phyloP scores from a whole-genome alignment of 2,797 vertebrate species.

The Danio jaintianensis region DNA sequence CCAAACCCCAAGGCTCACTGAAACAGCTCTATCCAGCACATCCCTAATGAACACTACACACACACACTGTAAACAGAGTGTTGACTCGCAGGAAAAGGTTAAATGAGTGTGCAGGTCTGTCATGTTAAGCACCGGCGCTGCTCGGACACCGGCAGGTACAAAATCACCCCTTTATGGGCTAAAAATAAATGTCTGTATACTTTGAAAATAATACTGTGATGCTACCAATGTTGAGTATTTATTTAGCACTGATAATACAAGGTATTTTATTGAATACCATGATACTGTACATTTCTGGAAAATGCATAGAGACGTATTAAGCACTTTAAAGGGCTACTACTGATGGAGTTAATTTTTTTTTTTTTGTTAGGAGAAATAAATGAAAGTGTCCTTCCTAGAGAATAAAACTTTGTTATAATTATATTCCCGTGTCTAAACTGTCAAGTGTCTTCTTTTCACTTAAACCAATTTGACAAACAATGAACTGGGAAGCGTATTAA shows the following conservation, averaged over 20 bases:
- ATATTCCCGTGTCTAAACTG: background rate
- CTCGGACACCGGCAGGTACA: constrained; percentile 51
- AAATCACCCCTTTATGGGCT: background rate
- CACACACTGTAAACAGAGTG: constrained; percentile 67
- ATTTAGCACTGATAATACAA: background rate
- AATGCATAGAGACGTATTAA: constrained; percentile 13
- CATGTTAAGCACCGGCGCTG: constrained; percentile 61
- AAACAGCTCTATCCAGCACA: constrained; percentile 29
- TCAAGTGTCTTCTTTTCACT: background rate
- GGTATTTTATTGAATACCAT: background rate
- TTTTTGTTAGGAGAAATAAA: background rate
- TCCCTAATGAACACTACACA: constrained; percentile 66
- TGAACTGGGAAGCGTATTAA: background rate
- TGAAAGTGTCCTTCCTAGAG: background rate
- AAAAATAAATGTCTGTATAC: background rate
- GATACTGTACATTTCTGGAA: background rate
- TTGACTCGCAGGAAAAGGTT: constrained; percentile 66
- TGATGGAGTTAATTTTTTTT: background rate
- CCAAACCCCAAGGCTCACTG: constrained; percentile 31
- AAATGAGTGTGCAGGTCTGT: constrained; percentile 56
- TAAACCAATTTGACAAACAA: background rate
- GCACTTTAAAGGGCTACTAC: background rate
- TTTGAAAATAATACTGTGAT: background rate
- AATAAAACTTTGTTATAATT: background rate
- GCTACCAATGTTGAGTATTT: background rate